Percentiles rank a stretch among this genome's conserved stretches.
Conservation (phyloP, 2,113 vertebrate genomes). For the Passer domesticus region DNA sequence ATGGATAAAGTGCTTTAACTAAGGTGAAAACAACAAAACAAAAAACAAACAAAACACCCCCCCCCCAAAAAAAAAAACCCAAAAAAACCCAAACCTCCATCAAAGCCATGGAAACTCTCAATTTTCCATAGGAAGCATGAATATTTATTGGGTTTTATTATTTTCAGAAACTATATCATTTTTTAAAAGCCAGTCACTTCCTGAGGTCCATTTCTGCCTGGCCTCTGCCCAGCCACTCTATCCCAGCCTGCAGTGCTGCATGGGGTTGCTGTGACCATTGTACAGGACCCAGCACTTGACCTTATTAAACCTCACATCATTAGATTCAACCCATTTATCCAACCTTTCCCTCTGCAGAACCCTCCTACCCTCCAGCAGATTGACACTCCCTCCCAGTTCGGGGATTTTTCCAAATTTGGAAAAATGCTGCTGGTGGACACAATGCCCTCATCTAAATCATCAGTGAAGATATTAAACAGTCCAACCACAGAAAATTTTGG, state of each 20-base stretch:
- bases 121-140: background rate
- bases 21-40: background rate
- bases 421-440: background rate
- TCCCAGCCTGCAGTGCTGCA: background rate
- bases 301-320: background rate
- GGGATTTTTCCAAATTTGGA: background rate
- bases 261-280: background rate
- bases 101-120: background rate
- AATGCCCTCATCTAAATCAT: background rate
- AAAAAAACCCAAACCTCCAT: background rate
- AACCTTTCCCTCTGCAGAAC: background rate
- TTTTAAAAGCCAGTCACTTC: accelerated
- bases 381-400: background rate
- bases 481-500: too few species aligned
- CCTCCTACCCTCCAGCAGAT: background rate
- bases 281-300: accelerated
- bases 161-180: background rate
- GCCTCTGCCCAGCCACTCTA: background rate
- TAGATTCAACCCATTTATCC: background rate
- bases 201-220: background rate
- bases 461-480: background rate
- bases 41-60: background rate
- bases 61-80: background rate
- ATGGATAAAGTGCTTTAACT: background rate
- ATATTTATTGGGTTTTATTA: background rate